phyloP scores from a whole-genome alignment of 2,797 vertebrate species.

The Pelochelys cantorii region DNA sequence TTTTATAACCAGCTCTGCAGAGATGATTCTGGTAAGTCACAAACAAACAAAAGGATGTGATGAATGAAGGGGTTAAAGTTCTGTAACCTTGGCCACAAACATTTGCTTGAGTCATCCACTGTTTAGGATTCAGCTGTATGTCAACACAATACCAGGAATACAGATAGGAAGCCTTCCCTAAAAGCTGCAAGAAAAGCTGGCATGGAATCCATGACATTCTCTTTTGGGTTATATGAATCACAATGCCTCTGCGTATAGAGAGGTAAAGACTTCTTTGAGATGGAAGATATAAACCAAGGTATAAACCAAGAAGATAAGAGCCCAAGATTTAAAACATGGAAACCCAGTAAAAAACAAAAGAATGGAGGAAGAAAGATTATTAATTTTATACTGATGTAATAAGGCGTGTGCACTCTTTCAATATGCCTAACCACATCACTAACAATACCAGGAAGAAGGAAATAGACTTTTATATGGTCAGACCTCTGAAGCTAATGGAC shows the following conservation, averaged over 20 bases:
- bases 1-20: not conserved
- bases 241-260: not conserved
- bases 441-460: not conserved
- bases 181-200: not conserved
- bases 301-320: not conserved
- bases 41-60: not conserved
- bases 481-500: fast-evolving
- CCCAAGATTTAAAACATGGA: not conserved
- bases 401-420: not conserved
- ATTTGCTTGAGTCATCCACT: not conserved
- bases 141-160: not conserved
- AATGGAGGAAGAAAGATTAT: not conserved
- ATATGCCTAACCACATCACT: not conserved
- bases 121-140: not conserved
- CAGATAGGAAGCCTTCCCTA: not conserved
- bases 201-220: not conserved
- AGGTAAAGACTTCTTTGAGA: not conserved
- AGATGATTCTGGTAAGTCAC: not conserved
- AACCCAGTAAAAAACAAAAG: not conserved
- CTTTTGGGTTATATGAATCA: not conserved
- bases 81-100: not conserved
- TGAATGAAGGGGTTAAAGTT: not conserved
- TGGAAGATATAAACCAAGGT: not conserved
- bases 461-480: not conserved
- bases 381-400: not conserved